Conservation (phyloP, 2,888 invertebrate species). For the Gari tellinella region DNA sequence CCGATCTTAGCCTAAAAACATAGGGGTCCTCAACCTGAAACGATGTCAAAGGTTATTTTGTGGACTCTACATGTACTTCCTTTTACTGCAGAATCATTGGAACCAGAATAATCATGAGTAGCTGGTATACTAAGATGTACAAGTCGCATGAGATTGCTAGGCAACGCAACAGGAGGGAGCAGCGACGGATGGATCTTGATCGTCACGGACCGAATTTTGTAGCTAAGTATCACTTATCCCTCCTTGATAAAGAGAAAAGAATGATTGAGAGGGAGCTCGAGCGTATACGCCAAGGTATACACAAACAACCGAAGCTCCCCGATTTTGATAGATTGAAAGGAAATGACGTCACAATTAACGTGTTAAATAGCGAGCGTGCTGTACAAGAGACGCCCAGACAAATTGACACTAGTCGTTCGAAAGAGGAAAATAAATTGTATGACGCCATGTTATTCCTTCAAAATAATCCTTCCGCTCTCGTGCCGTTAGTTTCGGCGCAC, state of each 20-base stretch:
- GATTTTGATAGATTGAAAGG: neutral
- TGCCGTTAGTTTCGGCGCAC: conserved; percentile 50
- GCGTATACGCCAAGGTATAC: conserved; percentile 52
- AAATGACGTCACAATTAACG: too few species aligned
- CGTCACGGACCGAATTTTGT: conserved; percentile 56
- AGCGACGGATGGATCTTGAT: conserved; percentile 52
- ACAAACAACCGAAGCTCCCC: conserved; percentile 28
- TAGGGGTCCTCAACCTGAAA: too few species aligned
- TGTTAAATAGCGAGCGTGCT: too few species aligned
- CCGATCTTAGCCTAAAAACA: too few species aligned
- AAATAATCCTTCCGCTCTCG: conserved; percentile 54
- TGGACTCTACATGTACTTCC: too few species aligned
- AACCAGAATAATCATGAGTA: too few species aligned
- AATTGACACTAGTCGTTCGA: conserved; percentile 16
- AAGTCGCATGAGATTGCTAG: conserved; percentile 62
- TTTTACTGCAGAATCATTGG: too few species aligned
- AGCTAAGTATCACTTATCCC: conserved; percentile 46
- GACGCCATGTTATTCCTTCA: conserved; percentile 51
- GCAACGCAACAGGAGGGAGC: conserved; percentile 62
- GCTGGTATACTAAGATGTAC: conserved; percentile 30
- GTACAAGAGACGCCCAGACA: neutral
- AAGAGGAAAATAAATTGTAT: conserved; percentile 42
- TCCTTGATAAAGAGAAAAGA: conserved; percentile 54
- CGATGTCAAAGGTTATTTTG: too few species aligned
- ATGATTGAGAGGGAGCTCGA: conserved; percentile 62